Percentiles rank a stretch among this genome's conserved stretches.
Evolutionary conservation across 92 coral and sea anemone species (phyloP).

Genomic region (Parazoanthus swiftii): DNA sequence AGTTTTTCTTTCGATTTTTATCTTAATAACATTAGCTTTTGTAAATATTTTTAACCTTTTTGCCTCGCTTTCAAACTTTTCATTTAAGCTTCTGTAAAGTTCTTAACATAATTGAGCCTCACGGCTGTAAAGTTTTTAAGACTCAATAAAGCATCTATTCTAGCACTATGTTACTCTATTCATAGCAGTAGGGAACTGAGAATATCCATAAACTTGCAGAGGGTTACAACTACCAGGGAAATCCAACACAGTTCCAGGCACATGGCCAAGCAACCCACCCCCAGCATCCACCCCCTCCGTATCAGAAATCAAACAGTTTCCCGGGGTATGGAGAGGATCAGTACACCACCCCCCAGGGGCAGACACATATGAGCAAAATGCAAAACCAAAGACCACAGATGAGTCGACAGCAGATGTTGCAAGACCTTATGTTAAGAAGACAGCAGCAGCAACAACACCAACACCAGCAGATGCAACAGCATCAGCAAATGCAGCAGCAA

Average conservation of each 20-base stretch:
- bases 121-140: too few relatives aligned
- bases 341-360: slow-evolving; percentile 51
- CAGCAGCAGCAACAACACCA: slow-evolving; percentile 48
- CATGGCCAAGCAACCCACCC: slow-evolving; percentile 83
- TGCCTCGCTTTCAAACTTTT: too few relatives aligned
- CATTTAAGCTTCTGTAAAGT: too few relatives aligned
- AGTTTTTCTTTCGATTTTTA: too few relatives aligned
- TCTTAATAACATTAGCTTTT: too few relatives aligned
- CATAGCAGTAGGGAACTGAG: neutral
- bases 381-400: slow-evolving; percentile 54
- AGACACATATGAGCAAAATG: slow-evolving; percentile 19
- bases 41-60: too few relatives aligned
- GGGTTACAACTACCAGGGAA: slow-evolving; percentile 43
- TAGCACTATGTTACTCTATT: too few relatives aligned
- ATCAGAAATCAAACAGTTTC: slow-evolving; percentile 80
- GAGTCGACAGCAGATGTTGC: slow-evolving; percentile 75
- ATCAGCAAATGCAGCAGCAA: slow-evolving; percentile 60
- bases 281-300: slow-evolving; percentile 99
- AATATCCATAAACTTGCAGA: neutral
- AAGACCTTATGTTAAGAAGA: slow-evolving; percentile 70
- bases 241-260: slow-evolving; percentile 66
- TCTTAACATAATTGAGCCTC: too few relatives aligned
- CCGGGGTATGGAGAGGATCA: slow-evolving; percentile 72
- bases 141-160: too few relatives aligned
- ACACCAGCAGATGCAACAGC: slow-evolving; percentile 58